These are phyloP conservation scores for Bombylius major DNA, from an alignment of 2,888 invertebrate genomes.

Conservation along the genomic window DNA sequence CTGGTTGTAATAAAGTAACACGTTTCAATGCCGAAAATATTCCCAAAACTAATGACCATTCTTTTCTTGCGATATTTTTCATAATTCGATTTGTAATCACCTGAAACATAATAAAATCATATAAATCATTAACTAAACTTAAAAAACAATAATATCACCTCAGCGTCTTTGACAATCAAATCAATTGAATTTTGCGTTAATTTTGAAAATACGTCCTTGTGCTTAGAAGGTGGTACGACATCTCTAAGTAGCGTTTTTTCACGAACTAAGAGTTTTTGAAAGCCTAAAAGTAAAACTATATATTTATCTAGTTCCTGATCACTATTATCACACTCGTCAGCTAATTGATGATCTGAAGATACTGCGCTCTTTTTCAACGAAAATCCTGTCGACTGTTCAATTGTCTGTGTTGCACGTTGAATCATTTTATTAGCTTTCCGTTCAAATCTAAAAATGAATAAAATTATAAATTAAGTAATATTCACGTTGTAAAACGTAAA, in stretches of 20 bases:
- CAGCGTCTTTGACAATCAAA: conserved; percentile 73
- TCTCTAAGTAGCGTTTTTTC: conserved; percentile 74
- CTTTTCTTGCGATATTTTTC: conserved; percentile 61
- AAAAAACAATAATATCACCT: conserved; percentile 39
- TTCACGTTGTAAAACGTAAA: neutral
- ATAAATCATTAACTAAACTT: neutral
- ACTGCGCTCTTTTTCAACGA: conserved; percentile 46
- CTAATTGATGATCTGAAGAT: conserved; percentile 31
- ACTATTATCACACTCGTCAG: conserved; percentile 40
- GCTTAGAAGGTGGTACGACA: conserved; percentile 68
- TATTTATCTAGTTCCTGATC: conserved; percentile 78
- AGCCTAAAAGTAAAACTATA: conserved; percentile 65
- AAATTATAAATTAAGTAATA: neutral
- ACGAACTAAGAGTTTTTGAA: conserved; percentile 75
- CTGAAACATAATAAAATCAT: conserved; percentile 29
- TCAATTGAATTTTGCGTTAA: conserved; percentile 77
- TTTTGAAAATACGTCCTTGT: conserved; percentile 70
- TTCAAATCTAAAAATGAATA: conserved; percentile 45
- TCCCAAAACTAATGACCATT: conserved; percentile 65
- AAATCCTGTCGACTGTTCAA: conserved; percentile 69
- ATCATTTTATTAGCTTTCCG: conserved; percentile 73
- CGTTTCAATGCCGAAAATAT: conserved; percentile 75
- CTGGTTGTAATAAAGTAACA: conserved; percentile 60
- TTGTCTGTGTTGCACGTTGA: conserved; percentile 67
- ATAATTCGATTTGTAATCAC: conserved; percentile 62